Evolutionary conservation across 2,797 vertebrate species (phyloP).

Genomic region (Malurus leucopterus): DNA sequence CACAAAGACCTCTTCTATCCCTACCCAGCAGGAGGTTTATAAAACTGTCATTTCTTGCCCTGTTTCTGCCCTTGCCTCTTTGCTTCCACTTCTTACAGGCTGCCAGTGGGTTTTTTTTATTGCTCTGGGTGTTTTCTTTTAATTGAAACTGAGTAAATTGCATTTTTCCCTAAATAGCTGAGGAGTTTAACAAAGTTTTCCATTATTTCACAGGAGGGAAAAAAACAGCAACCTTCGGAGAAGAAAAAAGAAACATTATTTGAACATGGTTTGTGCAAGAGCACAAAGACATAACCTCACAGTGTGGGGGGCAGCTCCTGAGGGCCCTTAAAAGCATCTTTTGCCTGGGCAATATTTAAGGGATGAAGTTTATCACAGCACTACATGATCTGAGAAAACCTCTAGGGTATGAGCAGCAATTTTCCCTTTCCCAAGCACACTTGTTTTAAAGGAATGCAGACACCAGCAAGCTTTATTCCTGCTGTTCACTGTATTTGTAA

Average conservation of each 20-base stretch:
- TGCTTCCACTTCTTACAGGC: background rate
- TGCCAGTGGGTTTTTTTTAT: background rate
- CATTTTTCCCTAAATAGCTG: background rate
- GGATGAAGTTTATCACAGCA: background rate
- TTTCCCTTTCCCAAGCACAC: background rate
- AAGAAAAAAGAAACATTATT: background rate
- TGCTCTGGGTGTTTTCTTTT: background rate
- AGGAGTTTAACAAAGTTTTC: background rate
- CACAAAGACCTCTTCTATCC: constrained; percentile 14
- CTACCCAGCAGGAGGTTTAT: background rate
- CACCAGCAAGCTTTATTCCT: background rate
- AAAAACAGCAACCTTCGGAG: background rate
- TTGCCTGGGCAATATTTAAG: background rate
- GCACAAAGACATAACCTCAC: fast-evolving
- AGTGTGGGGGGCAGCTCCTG: background rate
- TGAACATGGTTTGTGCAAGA: background rate
- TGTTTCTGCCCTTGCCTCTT: constrained; percentile 1
- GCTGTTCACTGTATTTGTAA: background rate
- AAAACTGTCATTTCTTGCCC: constrained; percentile 27
- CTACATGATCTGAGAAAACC: background rate
- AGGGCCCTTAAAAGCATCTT: background rate
- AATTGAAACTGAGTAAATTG: constrained; percentile 19
- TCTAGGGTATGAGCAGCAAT: background rate
- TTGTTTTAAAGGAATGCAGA: background rate
- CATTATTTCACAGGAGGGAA: background rate